phyloP scores from a whole-genome alignment of 2,888 invertebrate genomes.

The Chloroclystis v-ata region DNA sequence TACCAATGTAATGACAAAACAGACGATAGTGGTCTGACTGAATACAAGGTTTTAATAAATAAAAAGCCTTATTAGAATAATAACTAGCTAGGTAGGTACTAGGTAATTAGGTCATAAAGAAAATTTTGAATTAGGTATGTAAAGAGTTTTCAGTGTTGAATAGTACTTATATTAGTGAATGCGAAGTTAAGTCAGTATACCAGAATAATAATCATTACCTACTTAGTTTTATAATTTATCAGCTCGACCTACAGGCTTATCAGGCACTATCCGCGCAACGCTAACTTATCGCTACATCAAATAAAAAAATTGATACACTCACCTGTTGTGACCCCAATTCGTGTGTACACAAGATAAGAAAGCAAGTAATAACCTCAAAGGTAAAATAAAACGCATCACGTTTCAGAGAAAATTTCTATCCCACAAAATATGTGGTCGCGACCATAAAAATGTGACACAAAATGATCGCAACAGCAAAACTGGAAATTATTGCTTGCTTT shows the following conservation, averaged over 20 bases:
- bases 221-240: conserved; percentile 28
- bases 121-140: too few species aligned
- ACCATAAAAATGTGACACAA: conserved; percentile 7
- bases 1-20: too few species aligned
- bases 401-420: conserved; percentile 76
- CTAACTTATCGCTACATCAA: conserved; percentile 48
- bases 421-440: conserved; percentile 43
- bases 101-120: too few species aligned
- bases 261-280: conserved; percentile 26
- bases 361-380: conserved; percentile 66
- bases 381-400: conserved; percentile 60
- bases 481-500: conserved; percentile 60
- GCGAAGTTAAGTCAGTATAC: too few species aligned
- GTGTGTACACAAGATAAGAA: conserved; percentile 70
- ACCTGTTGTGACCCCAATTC: conserved; percentile 63
- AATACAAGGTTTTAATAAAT: too few species aligned
- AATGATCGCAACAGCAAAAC: conserved; percentile 10
- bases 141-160: too few species aligned
- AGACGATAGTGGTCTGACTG: too few species aligned
- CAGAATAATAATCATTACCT: too few species aligned
- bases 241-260: conserved; percentile 35
- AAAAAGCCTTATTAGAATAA: too few species aligned
- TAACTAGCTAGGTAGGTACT: too few species aligned
- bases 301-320: conserved; percentile 59
- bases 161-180: too few species aligned